phyloP scores from a whole-genome alignment of 2,888 invertebrate genomes.

The Agrenia bidenticulata region DNA sequence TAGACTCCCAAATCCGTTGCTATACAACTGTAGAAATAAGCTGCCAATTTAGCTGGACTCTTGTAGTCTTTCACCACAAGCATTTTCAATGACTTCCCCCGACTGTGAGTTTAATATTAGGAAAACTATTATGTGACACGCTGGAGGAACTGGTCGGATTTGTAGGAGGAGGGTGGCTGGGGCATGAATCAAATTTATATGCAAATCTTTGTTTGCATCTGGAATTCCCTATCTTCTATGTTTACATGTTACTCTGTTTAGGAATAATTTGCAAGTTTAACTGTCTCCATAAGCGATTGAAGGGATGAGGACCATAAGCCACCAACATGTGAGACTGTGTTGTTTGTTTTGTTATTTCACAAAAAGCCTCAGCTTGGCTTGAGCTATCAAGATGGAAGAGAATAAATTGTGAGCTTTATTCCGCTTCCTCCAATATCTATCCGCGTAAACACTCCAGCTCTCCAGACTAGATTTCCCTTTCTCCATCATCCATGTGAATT shows the following conservation, averaged over 20 bases:
- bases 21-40: no score
- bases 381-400: not conserved
- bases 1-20: no score
- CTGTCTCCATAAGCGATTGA: constrained; percentile 2
- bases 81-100: no score
- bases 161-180: not conserved
- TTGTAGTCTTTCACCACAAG: no score
- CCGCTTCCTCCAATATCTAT: not conserved
- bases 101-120: no score
- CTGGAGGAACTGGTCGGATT: no score
- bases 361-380: no score
- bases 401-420: not conserved
- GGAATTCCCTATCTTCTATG: not conserved
- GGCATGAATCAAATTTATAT: constrained; percentile 18
- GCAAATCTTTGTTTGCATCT: constrained; percentile 15
- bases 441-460: not conserved
- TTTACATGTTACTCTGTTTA: constrained; percentile 9
- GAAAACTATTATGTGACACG: no score
- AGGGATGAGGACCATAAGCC: constrained; percentile 4
- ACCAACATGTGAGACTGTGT: not conserved
- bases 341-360: no score
- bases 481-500: constrained; percentile 4
- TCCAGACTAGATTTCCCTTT: not conserved
- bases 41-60: no score
- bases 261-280: constrained; percentile 11